These are phyloP conservation scores for Orchesella cincta DNA, from an alignment of 1,140 invertebrate genomes.

Conservation along the genomic window DNA sequence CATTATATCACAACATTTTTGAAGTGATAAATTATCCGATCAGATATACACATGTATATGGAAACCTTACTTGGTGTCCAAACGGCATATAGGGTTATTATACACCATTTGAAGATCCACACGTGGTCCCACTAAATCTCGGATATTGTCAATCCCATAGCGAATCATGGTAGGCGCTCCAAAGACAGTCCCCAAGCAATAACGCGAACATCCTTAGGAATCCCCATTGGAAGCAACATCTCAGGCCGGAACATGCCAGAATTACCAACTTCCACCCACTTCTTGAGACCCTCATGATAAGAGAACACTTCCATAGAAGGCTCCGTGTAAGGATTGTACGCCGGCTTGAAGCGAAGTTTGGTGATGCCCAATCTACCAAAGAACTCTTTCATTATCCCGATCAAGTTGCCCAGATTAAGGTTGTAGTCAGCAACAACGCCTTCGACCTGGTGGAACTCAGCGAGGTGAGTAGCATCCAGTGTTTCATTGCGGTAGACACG, in stretches of 20 bases:
- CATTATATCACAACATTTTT: no score
- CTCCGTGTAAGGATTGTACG: conserved; percentile 99
- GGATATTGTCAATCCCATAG: conserved; percentile 96
- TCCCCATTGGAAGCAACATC: conserved; percentile 95
- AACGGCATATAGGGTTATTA: conserved; percentile 88
- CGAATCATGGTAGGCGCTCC: conserved; percentile 99
- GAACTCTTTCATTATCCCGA: conserved; percentile 87
- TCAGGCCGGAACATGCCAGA: conserved; percentile 97
- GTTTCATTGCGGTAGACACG: conserved; percentile 98
- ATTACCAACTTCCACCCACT: conserved; percentile 85
- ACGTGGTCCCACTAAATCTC: conserved; percentile 94
- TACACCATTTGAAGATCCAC: conserved; percentile 96
- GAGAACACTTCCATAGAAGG: conserved; percentile 99
- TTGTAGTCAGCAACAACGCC: conserved; percentile 91
- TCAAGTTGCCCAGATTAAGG: conserved; percentile 88
- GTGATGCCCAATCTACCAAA: conserved; percentile 90
- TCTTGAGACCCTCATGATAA: conserved; percentile 80
- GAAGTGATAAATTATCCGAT: no score
- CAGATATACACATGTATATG: no score
- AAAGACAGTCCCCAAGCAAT: conserved; percentile 97
- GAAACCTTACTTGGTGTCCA: conserved; percentile 55
- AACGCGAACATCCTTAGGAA: conserved; percentile 90
- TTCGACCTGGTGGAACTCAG: conserved; percentile 99
- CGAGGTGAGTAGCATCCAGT: conserved; percentile 96
- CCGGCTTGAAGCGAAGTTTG: conserved; percentile 94